phyloP scores from a whole-genome alignment of 2,797 vertebrate species.

The Acanthurus lineatus region DNA sequence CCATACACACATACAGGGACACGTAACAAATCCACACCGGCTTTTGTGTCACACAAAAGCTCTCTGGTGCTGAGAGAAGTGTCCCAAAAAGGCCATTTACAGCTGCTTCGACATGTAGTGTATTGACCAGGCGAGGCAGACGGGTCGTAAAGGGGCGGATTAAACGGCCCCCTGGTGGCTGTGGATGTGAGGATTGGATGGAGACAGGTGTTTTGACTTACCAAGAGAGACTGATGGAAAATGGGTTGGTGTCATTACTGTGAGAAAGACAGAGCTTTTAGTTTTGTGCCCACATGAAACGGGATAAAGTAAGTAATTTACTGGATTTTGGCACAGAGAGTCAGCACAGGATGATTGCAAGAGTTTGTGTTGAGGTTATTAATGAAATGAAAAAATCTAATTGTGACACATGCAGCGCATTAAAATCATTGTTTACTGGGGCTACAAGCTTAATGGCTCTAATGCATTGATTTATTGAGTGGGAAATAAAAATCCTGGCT shows the following conservation, averaged over 20 bases:
- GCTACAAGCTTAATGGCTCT: background rate
- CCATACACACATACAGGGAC: background rate
- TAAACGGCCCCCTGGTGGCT: slow-evolving; percentile 39
- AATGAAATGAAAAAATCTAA: too few species aligned
- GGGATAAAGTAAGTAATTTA: background rate
- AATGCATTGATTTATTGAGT: background rate
- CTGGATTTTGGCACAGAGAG: too few species aligned
- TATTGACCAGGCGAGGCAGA: slow-evolving; percentile 38
- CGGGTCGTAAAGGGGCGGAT: slow-evolving; percentile 54
- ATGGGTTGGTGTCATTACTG: background rate
- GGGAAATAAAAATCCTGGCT: slow-evolving; percentile 8
- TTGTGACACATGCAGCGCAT: too few species aligned
- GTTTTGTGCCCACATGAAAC: background rate
- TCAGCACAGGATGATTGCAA: too few species aligned
- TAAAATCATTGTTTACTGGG: too few species aligned
- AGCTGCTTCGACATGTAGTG: slow-evolving; percentile 48
- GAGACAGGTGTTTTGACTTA: slow-evolving; percentile 25
- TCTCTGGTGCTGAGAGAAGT: slow-evolving; percentile 9
- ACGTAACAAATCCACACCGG: slow-evolving; percentile 3
- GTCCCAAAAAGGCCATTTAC: slow-evolving; percentile 60
- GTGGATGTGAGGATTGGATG: slow-evolving; percentile 8
- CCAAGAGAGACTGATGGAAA: slow-evolving; percentile 22
- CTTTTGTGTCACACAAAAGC: slow-evolving; percentile 34
- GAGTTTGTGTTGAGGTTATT: too few species aligned
- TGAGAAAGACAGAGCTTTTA: background rate